Conservation (phyloP, 1,140 invertebrate genomes). For the Anoplolepis gracilipes region DNA sequence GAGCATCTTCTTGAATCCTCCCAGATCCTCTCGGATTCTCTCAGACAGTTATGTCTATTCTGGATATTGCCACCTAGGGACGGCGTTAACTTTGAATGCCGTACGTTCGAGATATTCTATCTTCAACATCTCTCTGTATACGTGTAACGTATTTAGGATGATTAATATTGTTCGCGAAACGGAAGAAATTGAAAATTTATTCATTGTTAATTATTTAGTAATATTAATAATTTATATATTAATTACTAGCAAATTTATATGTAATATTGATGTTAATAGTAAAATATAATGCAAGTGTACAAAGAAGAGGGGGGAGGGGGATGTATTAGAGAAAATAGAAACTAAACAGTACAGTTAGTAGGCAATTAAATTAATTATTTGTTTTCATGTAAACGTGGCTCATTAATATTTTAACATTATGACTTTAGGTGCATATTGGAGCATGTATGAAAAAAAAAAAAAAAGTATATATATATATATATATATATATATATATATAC, state of each 20-base stretch:
- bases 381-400: neutral
- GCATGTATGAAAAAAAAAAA: no score
- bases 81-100: slow-evolving; percentile 44
- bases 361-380: neutral
- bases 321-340: neutral
- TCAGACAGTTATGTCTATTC: slow-evolving; percentile 59
- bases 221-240: slow-evolving; percentile 3
- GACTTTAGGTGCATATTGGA: no score
- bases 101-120: slow-evolving; percentile 42
- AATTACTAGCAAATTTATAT: neutral
- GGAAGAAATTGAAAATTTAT: neutral
- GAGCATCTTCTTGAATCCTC: slow-evolving; percentile 62
- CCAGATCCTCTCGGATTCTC: slow-evolving; percentile 39
- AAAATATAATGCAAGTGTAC: neutral
- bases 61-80: slow-evolving; percentile 54
- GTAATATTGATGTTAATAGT: neutral
- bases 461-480: no score
- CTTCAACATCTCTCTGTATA: neutral
- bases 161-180: neutral
- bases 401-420: no score
- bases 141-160: slow-evolving; percentile 2
- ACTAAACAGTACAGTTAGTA: neutral
- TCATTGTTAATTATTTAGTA: neutral
- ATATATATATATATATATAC: no score
- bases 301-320: no score